Conservation (phyloP, 2,888 invertebrate species). For the Lasioglossum pauxillum region DNA sequence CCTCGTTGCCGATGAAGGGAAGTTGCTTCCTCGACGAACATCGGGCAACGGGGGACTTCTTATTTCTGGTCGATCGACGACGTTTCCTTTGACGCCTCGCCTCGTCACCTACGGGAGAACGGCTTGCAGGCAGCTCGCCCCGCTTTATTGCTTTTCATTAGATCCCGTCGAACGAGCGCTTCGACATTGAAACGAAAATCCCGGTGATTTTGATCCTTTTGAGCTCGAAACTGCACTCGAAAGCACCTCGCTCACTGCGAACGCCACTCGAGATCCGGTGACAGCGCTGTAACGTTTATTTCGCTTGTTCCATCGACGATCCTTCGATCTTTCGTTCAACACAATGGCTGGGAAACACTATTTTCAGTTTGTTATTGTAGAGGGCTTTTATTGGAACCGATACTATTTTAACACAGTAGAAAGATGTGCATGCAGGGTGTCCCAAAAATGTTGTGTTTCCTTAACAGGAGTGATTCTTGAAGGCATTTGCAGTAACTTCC, state of each 20-base stretch:
- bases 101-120: neutral
- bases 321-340: neutral
- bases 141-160: neutral
- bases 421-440: no score
- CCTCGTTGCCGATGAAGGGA: slow-evolving; percentile 26
- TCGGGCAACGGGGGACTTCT: neutral
- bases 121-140: neutral
- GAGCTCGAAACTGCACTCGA: neutral
- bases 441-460: no score
- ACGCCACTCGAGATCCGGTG: neutral
- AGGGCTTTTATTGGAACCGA: no score
- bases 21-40: neutral
- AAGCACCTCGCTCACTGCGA: neutral
- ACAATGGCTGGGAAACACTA: neutral
- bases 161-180: neutral
- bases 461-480: no score
- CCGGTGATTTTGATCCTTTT: neutral
- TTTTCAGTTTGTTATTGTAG: neutral
- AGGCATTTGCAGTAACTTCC: no score
- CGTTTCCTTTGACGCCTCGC: neutral
- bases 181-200: slow-evolving; percentile 3
- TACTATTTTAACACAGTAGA: no score
- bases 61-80: slow-evolving; percentile 10
- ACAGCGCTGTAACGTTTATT: neutral
- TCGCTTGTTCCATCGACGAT: neutral